Percentiles rank a stretch among this genome's conserved stretches.
phyloP scores from a whole-genome alignment of 2,113 vertebrate genomes.

The Setophaga kirtlandii region DNA sequence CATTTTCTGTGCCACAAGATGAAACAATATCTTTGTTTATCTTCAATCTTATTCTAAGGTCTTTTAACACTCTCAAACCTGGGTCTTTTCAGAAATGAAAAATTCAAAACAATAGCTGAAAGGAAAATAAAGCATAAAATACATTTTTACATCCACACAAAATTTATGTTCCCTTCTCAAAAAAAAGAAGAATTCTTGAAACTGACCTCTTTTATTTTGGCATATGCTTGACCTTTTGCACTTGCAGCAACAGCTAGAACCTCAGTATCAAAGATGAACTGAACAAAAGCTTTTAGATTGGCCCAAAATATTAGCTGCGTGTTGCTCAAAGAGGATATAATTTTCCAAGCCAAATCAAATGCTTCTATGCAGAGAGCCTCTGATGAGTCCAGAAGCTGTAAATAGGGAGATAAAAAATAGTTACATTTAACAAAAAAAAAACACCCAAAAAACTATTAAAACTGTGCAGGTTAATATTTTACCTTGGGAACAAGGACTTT shows the following conservation, averaged over 20 bases:
- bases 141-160: not conserved
- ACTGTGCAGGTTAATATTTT: not conserved
- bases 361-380: conserved; percentile 84
- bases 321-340: conserved; percentile 82
- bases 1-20: not conserved
- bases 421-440: not conserved
- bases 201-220: conserved; percentile 84
- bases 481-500: conserved; percentile 84
- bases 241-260: conserved; percentile 77
- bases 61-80: not conserved
- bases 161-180: not conserved
- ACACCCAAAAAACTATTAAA: not conserved
- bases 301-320: conserved; percentile 93
- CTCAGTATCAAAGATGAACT: conserved; percentile 79
- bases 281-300: conserved; percentile 85
- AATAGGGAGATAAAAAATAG: not conserved
- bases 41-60: not conserved
- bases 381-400: conserved; percentile 76
- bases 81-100: not conserved
- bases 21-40: not conserved
- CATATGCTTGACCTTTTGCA: conserved; percentile 70
- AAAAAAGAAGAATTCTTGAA: not conserved
- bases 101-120: not conserved
- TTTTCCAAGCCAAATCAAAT: conserved; percentile 86
- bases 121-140: not conserved